Percentiles rank a stretch among this genome's conserved stretches.
These are phyloP conservation scores for Girardia tigrina DNA, from an alignment of 2,888 invertebrate genomes.

Conservation along the genomic window DNA sequence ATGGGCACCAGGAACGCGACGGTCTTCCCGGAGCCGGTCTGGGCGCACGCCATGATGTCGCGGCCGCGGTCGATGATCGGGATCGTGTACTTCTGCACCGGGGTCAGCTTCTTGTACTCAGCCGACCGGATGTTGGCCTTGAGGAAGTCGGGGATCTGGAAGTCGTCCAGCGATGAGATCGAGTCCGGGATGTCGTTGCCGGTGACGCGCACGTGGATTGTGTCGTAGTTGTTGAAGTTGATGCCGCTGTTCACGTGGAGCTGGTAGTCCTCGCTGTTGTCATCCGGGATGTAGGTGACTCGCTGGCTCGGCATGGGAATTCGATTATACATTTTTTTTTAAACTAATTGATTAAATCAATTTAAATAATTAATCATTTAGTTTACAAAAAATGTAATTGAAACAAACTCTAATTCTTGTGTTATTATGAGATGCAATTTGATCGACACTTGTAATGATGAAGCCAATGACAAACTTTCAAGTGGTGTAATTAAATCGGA, in stretches of 20 bases:
- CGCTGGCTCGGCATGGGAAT: not conserved
- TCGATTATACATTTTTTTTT: too few relatives aligned
- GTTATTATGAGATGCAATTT: too few relatives aligned
- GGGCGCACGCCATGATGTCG: conserved; percentile 91
- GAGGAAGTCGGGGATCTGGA: not conserved
- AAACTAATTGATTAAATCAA: too few relatives aligned
- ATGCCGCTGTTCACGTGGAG: not conserved
- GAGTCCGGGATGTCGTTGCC: not conserved
- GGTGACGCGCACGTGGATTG: not conserved
- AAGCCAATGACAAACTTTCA: too few relatives aligned
- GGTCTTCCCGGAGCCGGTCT: conserved; percentile 94
- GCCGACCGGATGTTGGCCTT: not conserved
- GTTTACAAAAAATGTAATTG: too few relatives aligned
- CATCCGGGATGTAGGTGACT: conserved; percentile 3
- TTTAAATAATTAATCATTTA: too few relatives aligned
- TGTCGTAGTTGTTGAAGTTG: not conserved
- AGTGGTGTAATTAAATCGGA: too few relatives aligned
- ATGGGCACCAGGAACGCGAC: conserved; percentile 42
- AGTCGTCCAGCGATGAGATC: not conserved
- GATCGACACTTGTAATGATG: too few relatives aligned
- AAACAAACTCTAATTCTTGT: too few relatives aligned
- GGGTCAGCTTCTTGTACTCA: conserved; percentile 58
- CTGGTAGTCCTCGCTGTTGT: not conserved
- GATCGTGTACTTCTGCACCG: conserved; percentile 78
- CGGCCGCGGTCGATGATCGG: conserved; percentile 66